Conservation (phyloP, 2,888 invertebrate genomes). For the Agrochola lota region DNA sequence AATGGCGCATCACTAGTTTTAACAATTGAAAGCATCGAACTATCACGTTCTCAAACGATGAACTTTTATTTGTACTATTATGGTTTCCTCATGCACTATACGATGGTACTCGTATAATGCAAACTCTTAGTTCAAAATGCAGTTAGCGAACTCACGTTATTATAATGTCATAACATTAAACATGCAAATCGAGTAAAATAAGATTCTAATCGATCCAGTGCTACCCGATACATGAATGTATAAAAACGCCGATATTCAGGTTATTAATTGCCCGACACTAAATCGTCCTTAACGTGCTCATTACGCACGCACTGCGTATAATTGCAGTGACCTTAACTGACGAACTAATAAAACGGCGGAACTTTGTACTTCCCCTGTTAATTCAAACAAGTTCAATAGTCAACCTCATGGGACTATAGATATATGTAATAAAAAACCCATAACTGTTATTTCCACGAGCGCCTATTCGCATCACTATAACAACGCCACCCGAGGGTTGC, state of each 20-base stretch:
- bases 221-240: slow-evolving; percentile 26
- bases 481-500: slow-evolving; percentile 58
- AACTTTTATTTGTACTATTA: slow-evolving; percentile 63
- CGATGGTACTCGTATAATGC: slow-evolving; percentile 40
- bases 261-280: slow-evolving; percentile 62
- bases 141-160: slow-evolving; percentile 51
- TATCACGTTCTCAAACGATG: slow-evolving; percentile 60
- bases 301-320: slow-evolving; percentile 53
- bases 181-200: slow-evolving; percentile 60
- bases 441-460: slow-evolving; percentile 70
- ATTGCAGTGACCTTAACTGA: slow-evolving; percentile 59
- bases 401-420: slow-evolving; percentile 52
- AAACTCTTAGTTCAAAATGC: slow-evolving; percentile 52
- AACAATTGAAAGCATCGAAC: slow-evolving; percentile 58
- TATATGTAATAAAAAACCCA: slow-evolving; percentile 64
- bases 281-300: slow-evolving; percentile 51
- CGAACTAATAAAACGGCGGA: slow-evolving; percentile 57
- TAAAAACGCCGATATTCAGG: slow-evolving; percentile 46
- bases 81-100: slow-evolving; percentile 48
- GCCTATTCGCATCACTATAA: slow-evolving; percentile 72
- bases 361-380: slow-evolving; percentile 61
- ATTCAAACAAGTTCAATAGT: slow-evolving; percentile 68
- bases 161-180: slow-evolving; percentile 65
- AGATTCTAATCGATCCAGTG: slow-evolving; percentile 50
- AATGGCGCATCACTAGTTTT: slow-evolving; percentile 29